These are phyloP conservation scores for Ibidorhyncha struthersii DNA, from an alignment of 2,113 vertebrate genomes.

Conservation along the genomic window DNA sequence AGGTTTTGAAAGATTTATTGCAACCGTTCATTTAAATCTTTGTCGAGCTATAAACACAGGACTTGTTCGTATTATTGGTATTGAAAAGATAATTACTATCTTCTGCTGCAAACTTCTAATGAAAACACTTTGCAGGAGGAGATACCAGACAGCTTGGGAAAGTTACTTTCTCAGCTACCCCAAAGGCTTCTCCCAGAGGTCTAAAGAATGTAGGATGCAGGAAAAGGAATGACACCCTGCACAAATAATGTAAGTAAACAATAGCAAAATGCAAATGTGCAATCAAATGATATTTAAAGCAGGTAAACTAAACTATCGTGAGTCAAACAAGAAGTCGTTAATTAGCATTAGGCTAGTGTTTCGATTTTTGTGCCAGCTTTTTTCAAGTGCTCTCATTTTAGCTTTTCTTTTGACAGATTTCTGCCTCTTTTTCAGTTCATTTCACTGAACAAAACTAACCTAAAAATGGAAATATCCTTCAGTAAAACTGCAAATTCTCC, in stretches of 20 bases:
- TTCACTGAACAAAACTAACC: not conserved
- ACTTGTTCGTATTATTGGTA: not conserved
- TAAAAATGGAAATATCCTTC: constrained; percentile 9
- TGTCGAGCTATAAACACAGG: not conserved
- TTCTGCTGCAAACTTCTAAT: not conserved
- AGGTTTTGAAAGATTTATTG: not conserved
- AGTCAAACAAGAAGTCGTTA: not conserved
- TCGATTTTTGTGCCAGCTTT: not conserved
- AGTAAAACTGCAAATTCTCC: constrained; percentile 18
- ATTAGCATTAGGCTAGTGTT: not conserved
- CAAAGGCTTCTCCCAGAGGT: not conserved
- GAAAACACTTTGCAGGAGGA: not conserved
- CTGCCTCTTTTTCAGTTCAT: constrained; percentile 3
- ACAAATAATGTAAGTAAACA: not conserved
- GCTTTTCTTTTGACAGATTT: not conserved
- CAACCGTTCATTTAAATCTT: not conserved
- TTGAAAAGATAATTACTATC: not conserved
- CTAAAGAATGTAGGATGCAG: not conserved
- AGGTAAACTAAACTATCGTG: not conserved
- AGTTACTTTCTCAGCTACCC: not conserved
- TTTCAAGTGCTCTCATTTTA: not conserved
- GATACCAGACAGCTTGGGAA: not conserved
- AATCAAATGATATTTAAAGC: not conserved
- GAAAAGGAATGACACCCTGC: not conserved
- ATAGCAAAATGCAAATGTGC: not conserved